phyloP scores from a whole-genome alignment of 2,113 vertebrate species.

The Suncus etruscus region DNA sequence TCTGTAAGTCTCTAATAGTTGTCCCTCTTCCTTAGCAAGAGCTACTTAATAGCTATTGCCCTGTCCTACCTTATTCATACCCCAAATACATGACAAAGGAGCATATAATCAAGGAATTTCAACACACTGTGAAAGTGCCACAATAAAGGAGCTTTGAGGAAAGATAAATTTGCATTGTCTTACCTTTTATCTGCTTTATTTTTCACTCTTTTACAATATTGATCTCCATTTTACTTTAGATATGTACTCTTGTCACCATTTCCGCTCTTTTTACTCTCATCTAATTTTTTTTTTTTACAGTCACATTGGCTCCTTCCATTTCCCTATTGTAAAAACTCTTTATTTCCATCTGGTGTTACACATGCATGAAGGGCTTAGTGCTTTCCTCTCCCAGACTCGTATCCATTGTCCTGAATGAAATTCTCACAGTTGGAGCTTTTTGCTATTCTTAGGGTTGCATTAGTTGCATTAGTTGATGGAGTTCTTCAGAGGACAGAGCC shows the following conservation, averaged over 20 bases:
- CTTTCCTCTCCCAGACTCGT: conserved; percentile 14
- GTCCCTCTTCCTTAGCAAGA: background rate
- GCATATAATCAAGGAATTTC: background rate
- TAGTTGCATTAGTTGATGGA: background rate
- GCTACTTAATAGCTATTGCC: background rate
- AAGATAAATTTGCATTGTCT: background rate
- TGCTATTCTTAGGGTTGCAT: background rate
- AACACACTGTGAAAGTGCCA: background rate
- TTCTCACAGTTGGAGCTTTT: conserved; percentile 9
- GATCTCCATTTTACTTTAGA: background rate
- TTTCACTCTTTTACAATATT: background rate
- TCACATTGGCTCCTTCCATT: conserved; percentile 11
- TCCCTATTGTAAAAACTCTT: conserved; percentile 17
- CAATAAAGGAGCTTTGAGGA: background rate
- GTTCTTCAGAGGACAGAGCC: conserved; percentile 41
- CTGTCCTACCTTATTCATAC: background rate
- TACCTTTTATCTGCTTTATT: background rate
- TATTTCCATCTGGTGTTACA: conserved; percentile 26
- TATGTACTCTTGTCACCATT: background rate
- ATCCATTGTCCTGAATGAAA: background rate
- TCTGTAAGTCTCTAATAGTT: background rate
- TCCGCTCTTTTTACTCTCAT: background rate
- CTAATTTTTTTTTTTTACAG: conserved; percentile 25
- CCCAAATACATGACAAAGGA: background rate
- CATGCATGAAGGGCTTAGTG: background rate